Conservation (phyloP, 1,140 invertebrate species). For the Orussus abietinus region DNA sequence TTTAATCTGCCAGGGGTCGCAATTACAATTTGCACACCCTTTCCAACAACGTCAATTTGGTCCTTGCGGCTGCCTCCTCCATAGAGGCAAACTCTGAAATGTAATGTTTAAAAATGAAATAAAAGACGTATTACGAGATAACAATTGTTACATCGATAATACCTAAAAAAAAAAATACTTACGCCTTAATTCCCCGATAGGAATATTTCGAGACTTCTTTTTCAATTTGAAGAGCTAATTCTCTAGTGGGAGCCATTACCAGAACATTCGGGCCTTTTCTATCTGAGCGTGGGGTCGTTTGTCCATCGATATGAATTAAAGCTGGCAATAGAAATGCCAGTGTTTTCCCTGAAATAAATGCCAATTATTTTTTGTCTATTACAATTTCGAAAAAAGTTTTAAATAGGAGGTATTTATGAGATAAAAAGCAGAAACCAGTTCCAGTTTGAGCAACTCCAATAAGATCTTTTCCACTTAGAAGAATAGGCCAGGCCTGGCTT, state of each 20-base stretch:
- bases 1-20: slow-evolving; percentile 87
- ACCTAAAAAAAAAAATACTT: slow-evolving; percentile 34
- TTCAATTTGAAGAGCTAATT: slow-evolving; percentile 88
- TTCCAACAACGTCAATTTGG: slow-evolving; percentile 68
- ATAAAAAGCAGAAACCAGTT: slow-evolving; percentile 60
- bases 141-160: background rate
- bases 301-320: slow-evolving; percentile 82
- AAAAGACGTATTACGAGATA: slow-evolving; percentile 6
- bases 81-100: slow-evolving; percentile 74
- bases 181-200: slow-evolving; percentile 80
- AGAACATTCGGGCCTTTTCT: slow-evolving; percentile 79
- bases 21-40: slow-evolving; percentile 83
- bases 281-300: slow-evolving; percentile 63
- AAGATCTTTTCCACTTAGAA: slow-evolving; percentile 79
- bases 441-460: slow-evolving; percentile 94
- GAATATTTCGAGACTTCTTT: slow-evolving; percentile 83
- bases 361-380: slow-evolving; percentile 2
- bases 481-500: slow-evolving; percentile 83
- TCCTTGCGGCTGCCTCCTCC: slow-evolving; percentile 75
- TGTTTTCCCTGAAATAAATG: slow-evolving; percentile 65
- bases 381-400: too few relatives aligned
- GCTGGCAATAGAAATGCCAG: slow-evolving; percentile 88
- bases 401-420: slow-evolving; percentile 10
- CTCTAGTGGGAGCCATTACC: slow-evolving; percentile 84
- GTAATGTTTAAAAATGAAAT: slow-evolving; percentile 9